Evolutionary conservation across 2,888 invertebrate genomes (phyloP), one percentile per base, ranked within the genome.

Genomic region (Leistus spinibarbis): DNA sequence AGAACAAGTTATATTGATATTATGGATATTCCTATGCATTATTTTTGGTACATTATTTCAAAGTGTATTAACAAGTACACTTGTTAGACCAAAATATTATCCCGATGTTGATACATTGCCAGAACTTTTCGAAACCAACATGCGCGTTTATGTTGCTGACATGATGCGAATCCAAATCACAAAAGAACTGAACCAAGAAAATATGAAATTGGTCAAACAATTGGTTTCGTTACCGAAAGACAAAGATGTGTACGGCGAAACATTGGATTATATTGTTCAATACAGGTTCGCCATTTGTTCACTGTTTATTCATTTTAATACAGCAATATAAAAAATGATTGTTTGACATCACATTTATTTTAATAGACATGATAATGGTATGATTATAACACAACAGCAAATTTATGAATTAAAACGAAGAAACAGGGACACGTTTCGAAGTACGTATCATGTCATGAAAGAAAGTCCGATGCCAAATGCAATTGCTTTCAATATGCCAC

Each of bases 381-480:
- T 60, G 10, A 60, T 60, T 60, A 60, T 60, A 20, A 20, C 60
- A 16, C 60, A 60, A 60, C 60, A 9, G 16, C 60, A 60, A 60
- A 22, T 60, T 10, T 60, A 60, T 19, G 60, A 60, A 9, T 60
- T 60, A 3, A 17, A 19, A 22, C 60, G 22, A 20, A 19, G 60
- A 20, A 22, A 60, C 20, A 60, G 13, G 13, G 60, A 60, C 13
- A 22, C 60, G 20, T 40, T 40, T 40, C 20, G 20, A 19, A 60
- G 22, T 60, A 22, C 19, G 22, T 60, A 60, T 60, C 60, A 60
- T 13, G 22, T 60, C 10, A 60, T 75, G 24, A 27, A 53, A 16
- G 75, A 75, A 7, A 69, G 53, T 23, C n/a, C 63, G 27, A 75
- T 75, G 75, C 75, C 75, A 5, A 75, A 62, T 63, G 68, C 63